Percentiles rank a stretch among this genome's conserved stretches.
phyloP scores from a whole-genome alignment of 2,797 vertebrate species.

The Babyrousa celebensis region DNA sequence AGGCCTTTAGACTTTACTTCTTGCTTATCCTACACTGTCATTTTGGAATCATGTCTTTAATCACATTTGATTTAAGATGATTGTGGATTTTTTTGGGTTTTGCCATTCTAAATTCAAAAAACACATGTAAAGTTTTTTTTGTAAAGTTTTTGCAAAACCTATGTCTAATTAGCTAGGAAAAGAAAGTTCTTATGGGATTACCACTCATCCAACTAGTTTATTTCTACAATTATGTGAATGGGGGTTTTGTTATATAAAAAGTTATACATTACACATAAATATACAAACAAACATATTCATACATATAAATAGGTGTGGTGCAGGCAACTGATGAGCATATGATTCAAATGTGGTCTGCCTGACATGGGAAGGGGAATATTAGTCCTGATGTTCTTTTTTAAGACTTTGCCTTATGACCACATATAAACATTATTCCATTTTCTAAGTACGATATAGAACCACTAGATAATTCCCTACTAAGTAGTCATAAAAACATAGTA shows the following conservation, averaged over 20 bases:
- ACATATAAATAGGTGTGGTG: not conserved
- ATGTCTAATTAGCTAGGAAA: not conserved
- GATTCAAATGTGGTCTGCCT: not conserved
- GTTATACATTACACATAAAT: not conserved
- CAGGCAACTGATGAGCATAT: not conserved
- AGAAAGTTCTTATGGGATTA: not conserved
- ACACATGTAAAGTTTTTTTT: not conserved
- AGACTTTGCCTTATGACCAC: not conserved
- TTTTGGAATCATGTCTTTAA: not conserved
- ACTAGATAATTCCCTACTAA: not conserved
- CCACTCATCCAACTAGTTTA: not conserved
- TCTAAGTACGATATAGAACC: not conserved
- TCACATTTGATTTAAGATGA: conserved; percentile 17
- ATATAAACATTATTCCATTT: not conserved
- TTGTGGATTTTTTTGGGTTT: not conserved
- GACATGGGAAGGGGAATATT: not conserved
- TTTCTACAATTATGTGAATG: not conserved
- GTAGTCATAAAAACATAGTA: conserved; percentile 21
- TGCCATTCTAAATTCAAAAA: conserved; percentile 42
- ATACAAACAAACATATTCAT: not conserved
- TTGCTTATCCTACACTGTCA: not conserved
- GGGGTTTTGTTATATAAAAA: not conserved
- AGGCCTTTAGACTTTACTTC: not conserved
- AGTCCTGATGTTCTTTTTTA: not conserved
- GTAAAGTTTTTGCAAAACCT: not conserved